Conservation (phyloP, 2,888 invertebrate species). For the Lepas anatifera region DNA sequence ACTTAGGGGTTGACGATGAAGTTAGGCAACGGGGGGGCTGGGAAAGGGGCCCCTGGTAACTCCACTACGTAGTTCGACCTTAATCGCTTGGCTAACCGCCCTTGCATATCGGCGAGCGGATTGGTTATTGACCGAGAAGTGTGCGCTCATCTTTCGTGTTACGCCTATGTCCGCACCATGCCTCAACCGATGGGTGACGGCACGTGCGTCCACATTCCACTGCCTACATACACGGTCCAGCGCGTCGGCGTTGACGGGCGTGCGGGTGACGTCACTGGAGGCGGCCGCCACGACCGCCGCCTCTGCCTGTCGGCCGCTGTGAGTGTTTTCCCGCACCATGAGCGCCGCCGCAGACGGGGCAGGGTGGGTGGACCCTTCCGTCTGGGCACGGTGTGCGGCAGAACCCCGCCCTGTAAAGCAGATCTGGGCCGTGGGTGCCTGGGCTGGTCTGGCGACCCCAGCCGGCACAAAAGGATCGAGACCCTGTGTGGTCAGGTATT, state of each 20-base stretch:
- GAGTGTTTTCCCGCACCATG: neutral
- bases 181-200: neutral
- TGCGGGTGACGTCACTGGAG: neutral
- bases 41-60: neutral
- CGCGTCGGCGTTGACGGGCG: neutral
- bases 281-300: neutral
- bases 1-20: neutral
- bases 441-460: too few relatives aligned
- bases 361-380: neutral
- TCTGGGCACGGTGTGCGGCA: neutral
- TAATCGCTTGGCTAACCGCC: neutral
- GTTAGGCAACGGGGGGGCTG: neutral
- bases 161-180: neutral
- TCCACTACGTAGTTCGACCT: neutral
- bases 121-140: neutral
- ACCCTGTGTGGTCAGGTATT: neutral
- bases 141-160: neutral
- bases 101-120: neutral
- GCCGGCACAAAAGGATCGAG: neutral
- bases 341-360: neutral
- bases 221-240: neutral
- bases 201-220: neutral
- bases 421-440: neutral
- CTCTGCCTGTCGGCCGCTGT: too few relatives aligned
- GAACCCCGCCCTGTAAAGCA: too few relatives aligned